Base-by-base conservation (phyloP, 2,797 vertebrate genomes). In the Lepilemur ruficaudatus region DNA sequence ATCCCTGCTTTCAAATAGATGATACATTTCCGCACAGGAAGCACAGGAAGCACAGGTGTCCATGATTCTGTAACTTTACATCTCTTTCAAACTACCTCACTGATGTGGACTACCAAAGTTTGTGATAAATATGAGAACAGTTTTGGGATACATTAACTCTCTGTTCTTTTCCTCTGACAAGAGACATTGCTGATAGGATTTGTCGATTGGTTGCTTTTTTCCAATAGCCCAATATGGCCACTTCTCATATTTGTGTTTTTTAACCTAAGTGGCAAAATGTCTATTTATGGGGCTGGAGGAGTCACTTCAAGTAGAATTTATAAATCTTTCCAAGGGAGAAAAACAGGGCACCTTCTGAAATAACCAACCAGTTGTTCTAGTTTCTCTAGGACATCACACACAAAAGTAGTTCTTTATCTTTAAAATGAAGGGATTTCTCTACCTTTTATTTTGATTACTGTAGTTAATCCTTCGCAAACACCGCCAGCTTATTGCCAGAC, bases 361-460 rank as follows among this genome's bases (percentile, higher is more conserved):
- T 78, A 89, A 78, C 69, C n/a, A 88, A 5, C 28, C 23, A 30
- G 22, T 55, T 63, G 30, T 20, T 55, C n/a, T 52, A 1, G 13
- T 93, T 59, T 87, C 79, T 75, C 55, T 30, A 18, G 43, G 38
- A 46, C n/a, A 7, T 69, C 12, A 70, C 70, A 86, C 12, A 30
- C 35, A 67, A 65, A 83, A 78, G 25, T 35, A 43, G 15, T 43
- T 85, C 23, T 92, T 86, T 72, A 7, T 72, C 41, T 84, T 57
- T 61, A 70, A 92, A 93, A 57, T 18, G 23, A 76, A 94, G 35
- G 5, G 13, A 25, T 91, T 81, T 91, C 35, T 95, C 72, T 52
- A 11, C n/a, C 73, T 90, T 41, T 7, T 48, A 35, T 82, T 57
- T 93, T 75, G 4, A 2, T 41, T 28, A 30, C 88, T 85, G 67